Evolutionary conservation across 1,140 invertebrate genomes (phyloP), one percentile per base, ranked within the genome.

Genomic region (Cherax quadricarinatus): DNA sequence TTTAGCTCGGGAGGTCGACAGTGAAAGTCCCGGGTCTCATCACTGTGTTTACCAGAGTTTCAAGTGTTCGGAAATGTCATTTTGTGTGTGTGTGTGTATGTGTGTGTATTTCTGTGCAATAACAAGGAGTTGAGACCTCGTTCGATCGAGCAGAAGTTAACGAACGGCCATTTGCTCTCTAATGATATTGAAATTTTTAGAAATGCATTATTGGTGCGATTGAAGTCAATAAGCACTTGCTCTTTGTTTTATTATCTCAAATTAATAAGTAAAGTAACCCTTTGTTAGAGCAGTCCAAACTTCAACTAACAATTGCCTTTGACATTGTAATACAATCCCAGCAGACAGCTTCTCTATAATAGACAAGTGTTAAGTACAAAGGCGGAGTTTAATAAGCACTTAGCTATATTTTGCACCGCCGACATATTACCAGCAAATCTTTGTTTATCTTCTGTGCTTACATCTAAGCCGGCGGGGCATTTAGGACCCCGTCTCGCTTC

Each of bases 101-200:
- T 30, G 53, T 57, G 21, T 85, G 60, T 85, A 62, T 85, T 85
- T 85, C 30, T 41, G 70, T 41, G 49, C 83, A 66, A 85, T 85
- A 70, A 85, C 83, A 30, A 48, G 57, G 30, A 57, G 83, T 21
- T 85, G 30, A 70, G 83, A 70, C 70, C 70, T 75, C 48, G 83
- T 85, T 49, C 79, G 79, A 4, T 21, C 83, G 83, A 1, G 24
- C 57, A 49, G 60, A 49, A 85, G 60, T 62, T 85, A 85, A 85
- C 60, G 60, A 85, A 70, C 53, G 53, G 53, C 75, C 75, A 88
- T 88, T 80, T 88, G 53, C 86, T 81, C 51, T 51, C 51, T 88
- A 88, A 88, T 88, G 86, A 81, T 88, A 88, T 88, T 88, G 86
- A 75, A n/a, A 30, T 88, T 88, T 88, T 88, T 88, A 88, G 86